A percentile compares a stretch with the other conserved stretches of the same genome.
These are phyloP conservation scores for Anodontia alba DNA, from an alignment of 2,888 invertebrate species.

Conservation along the genomic window DNA sequence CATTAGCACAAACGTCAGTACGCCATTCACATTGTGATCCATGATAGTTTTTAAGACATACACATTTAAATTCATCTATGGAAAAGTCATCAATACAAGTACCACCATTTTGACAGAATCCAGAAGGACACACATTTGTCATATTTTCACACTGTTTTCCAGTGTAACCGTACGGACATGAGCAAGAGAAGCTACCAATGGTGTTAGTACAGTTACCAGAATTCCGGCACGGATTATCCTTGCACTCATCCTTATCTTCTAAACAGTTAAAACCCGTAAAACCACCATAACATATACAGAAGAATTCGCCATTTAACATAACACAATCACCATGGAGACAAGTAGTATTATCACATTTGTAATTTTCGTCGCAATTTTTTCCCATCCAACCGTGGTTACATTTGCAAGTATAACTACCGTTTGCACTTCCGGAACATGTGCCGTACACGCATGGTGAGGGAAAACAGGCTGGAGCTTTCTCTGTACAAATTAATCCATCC, in stretches of 20 bases:
- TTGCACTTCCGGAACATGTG: not conserved
- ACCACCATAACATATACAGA: slow-evolving; percentile 56
- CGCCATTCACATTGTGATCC: slow-evolving; percentile 45
- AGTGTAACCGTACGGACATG: slow-evolving; percentile 45
- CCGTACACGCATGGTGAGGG: slow-evolving; percentile 58
- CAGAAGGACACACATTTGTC: slow-evolving; percentile 15
- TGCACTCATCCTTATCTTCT: slow-evolving; percentile 60
- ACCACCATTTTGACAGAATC: slow-evolving; percentile 41
- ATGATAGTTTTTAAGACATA: slow-evolving; percentile 37
- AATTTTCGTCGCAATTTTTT: slow-evolving; percentile 38
- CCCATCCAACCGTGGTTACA: slow-evolving; percentile 44
- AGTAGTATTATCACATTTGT: slow-evolving; percentile 32
- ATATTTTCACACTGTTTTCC: slow-evolving; percentile 35
- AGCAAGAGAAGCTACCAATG: slow-evolving; percentile 52
- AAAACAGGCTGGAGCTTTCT: slow-evolving; percentile 35
- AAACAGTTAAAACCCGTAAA: slow-evolving; percentile 51
- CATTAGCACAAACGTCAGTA: slow-evolving; percentile 45
- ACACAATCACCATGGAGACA: slow-evolving; percentile 47
- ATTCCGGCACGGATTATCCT: slow-evolving; percentile 44
- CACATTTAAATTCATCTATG: slow-evolving; percentile 14
- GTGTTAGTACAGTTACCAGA: slow-evolving; percentile 47
- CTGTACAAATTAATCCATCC: slow-evolving; percentile 87
- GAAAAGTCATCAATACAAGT: slow-evolving; percentile 26
- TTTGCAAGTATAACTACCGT: slow-evolving; percentile 40
- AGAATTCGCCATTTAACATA: slow-evolving; percentile 19